Conservation (phyloP, 2,797 vertebrate genomes). For the Spondyliosoma cantharus region DNA sequence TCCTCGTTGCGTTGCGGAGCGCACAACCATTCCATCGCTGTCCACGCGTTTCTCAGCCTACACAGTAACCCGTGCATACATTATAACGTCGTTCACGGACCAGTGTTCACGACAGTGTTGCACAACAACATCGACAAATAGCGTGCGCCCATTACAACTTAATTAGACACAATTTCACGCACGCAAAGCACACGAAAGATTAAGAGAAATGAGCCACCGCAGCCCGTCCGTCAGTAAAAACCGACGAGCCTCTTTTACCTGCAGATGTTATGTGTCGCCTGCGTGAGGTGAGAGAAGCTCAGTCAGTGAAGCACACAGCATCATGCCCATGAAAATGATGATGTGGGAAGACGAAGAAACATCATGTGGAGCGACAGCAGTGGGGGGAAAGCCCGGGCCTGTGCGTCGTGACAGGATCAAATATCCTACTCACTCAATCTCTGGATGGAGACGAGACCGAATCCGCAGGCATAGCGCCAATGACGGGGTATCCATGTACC, state of each 20-base stretch:
- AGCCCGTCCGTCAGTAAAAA: not conserved
- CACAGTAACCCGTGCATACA: constrained; percentile 74
- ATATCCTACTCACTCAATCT: constrained; percentile 68
- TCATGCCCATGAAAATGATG: constrained; percentile 71
- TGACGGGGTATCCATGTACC: constrained; percentile 61
- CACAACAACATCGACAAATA: constrained; percentile 66
- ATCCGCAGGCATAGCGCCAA: constrained; percentile 62
- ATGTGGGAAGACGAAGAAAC: constrained; percentile 65
- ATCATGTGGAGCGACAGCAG: constrained; percentile 66
- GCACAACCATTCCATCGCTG: constrained; percentile 76
- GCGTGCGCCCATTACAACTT: constrained; percentile 3
- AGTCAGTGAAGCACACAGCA: constrained; percentile 54
- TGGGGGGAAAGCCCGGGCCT: constrained; percentile 44
- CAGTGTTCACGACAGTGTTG: constrained; percentile 69
- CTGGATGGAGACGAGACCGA: constrained; percentile 45
- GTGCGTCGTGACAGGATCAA: constrained; percentile 74
- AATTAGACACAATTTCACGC: constrained; percentile 22
- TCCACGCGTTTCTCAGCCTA: constrained; percentile 81
- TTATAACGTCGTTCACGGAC: constrained; percentile 50
- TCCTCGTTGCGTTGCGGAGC: constrained; percentile 75
- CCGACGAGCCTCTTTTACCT: constrained; percentile 56
- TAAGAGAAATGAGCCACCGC: not conserved
- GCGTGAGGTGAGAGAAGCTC: constrained; percentile 58
- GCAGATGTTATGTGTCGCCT: constrained; percentile 65
- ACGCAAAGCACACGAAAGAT: not conserved